A percentile compares a stretch with the other conserved stretches of the same genome.
Conservation (phyloP, 1,140 invertebrate genomes). For the Neodiprion lecontei region DNA sequence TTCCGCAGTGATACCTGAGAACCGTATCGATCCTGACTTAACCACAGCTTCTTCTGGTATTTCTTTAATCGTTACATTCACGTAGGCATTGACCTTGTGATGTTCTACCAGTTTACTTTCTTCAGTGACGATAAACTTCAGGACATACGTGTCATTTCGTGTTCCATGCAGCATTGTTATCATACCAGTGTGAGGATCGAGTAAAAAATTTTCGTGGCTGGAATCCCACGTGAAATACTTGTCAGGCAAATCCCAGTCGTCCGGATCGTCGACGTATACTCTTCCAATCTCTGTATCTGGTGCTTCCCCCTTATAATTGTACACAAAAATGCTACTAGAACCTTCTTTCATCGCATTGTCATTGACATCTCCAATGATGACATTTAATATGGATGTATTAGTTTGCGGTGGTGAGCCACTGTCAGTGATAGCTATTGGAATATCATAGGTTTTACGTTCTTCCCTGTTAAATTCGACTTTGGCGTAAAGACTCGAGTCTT, state of each 20-base stretch:
- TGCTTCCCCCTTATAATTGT: constrained; percentile 84
- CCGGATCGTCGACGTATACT: constrained; percentile 88
- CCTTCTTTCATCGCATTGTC: constrained; percentile 87
- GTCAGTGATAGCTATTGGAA: constrained; percentile 89
- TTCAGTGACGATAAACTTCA: constrained; percentile 78
- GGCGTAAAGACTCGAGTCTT: constrained; percentile 67
- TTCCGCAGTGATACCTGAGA: constrained; percentile 81
- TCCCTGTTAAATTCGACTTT: constrained; percentile 87
- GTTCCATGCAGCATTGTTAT: constrained; percentile 81
- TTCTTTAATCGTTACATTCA: constrained; percentile 83
- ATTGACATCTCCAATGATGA: constrained; percentile 91
- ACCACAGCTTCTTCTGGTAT: constrained; percentile 89
- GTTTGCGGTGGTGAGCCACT: constrained; percentile 75
- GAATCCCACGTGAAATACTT: constrained; percentile 80
- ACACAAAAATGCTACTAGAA: constrained; percentile 87
- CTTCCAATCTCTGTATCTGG: constrained; percentile 83
- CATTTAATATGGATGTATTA: constrained; percentile 77
- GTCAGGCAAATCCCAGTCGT: constrained; percentile 93
- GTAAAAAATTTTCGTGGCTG: constrained; percentile 68
- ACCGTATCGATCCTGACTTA: constrained; percentile 88
- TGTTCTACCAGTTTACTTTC: constrained; percentile 59
- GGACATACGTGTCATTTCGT: constrained; percentile 70
- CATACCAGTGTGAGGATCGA: constrained; percentile 78
- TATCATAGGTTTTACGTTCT: constrained; percentile 82
- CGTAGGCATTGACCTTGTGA: constrained; percentile 77